phyloP scores from a whole-genome alignment of 2,888 invertebrate genomes.

The Chalcosyrphus nemorum region DNA sequence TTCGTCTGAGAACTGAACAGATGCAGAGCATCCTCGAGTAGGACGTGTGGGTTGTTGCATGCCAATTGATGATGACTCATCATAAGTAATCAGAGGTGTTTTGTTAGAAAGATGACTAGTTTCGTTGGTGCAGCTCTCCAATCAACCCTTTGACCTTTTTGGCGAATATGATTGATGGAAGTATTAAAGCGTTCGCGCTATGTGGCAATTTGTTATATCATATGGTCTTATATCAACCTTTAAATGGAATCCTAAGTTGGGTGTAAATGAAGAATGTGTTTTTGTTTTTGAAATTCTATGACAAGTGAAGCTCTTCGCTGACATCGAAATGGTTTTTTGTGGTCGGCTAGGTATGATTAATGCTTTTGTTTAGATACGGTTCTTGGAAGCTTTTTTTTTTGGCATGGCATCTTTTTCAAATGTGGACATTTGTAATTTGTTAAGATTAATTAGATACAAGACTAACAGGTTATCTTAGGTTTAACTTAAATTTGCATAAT shows the following conservation, averaged over 20 bases:
- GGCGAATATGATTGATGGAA: conserved; percentile 44
- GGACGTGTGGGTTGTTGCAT: conserved; percentile 46
- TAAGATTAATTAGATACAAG: conserved; percentile 22
- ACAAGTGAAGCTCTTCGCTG: conserved; percentile 4
- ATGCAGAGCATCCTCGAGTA: conserved; percentile 43
- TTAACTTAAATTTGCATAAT: background rate
- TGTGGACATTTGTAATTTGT: conserved; percentile 26
- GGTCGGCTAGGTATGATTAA: conserved; percentile 16
- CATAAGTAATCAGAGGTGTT: conserved; percentile 45
- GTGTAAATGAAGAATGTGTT: conserved; percentile 10
- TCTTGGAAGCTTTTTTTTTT: background rate
- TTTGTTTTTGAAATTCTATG: background rate
- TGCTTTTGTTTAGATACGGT: conserved; percentile 1
- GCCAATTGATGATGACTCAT: conserved; percentile 28
- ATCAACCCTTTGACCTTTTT: conserved; percentile 46
- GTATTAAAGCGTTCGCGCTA: conserved; percentile 2
- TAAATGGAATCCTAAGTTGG: conserved; percentile 7
- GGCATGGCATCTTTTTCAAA: conserved; percentile 6
- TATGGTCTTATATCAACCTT: conserved; percentile 2
- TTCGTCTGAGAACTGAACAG: conserved; percentile 27
- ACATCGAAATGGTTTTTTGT: background rate
- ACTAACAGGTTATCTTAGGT: conserved; percentile 24
- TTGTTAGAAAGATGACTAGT: conserved; percentile 29
- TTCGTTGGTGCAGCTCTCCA: conserved; percentile 3
- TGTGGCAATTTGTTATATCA: conserved; percentile 38